Evolutionary conservation across 2,113 vertebrate genomes (phyloP).

Genomic region (Shinisaurus crocodilurus): DNA sequence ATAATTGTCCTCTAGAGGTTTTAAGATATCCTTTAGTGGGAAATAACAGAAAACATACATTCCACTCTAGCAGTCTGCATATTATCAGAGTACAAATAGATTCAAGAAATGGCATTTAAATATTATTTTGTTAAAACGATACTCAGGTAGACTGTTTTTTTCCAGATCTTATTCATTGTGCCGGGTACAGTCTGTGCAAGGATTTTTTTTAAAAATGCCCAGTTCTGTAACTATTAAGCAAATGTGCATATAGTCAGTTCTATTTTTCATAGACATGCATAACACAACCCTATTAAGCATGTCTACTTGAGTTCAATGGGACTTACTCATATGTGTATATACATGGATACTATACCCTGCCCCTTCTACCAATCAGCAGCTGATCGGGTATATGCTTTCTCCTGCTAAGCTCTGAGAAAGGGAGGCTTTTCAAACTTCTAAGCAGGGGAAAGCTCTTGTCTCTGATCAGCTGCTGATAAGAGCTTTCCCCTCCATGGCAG

Average conservation of each 20-base stretch:
- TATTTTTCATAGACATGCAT: neutral
- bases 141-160: neutral
- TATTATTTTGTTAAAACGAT: neutral
- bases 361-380: too few species aligned
- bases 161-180: neutral
- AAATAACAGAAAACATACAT: neutral
- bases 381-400: too few species aligned
- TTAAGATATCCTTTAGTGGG: neutral
- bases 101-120: neutral
- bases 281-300: neutral
- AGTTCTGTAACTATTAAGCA: neutral
- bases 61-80: slow-evolving; percentile 4
- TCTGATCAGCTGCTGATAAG: too few species aligned
- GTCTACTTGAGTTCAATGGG: neutral
- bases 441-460: too few species aligned
- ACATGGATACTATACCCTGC: too few species aligned
- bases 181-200: neutral
- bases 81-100: neutral
- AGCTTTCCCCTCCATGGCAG: too few species aligned
- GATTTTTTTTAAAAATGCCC: neutral
- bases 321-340: too few species aligned
- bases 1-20: slow-evolving; percentile 2
- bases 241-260: neutral
- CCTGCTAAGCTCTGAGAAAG: too few species aligned
- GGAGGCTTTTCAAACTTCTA: too few species aligned